Evolutionary conservation across 1,140 invertebrate species (phyloP).

Genomic region (Caerostris darwini): DNA sequence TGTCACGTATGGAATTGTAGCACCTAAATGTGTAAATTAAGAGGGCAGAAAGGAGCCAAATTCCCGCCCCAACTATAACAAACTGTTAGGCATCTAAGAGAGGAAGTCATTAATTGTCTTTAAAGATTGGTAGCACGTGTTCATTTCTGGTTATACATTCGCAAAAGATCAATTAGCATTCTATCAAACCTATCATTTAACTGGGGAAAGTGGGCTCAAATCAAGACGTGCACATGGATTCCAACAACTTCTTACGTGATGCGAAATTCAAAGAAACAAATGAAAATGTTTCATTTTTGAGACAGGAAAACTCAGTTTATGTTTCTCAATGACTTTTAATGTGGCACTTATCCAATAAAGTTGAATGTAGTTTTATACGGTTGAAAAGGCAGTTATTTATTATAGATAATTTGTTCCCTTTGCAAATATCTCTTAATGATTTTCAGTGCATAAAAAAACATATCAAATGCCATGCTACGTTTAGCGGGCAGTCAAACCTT

Average conservation of each 20-base stretch:
- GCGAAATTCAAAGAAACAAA: conserved; percentile 72
- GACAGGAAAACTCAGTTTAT: background rate
- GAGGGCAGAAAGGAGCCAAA: conserved; percentile 2
- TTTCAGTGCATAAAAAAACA: background rate
- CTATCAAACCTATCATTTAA: conserved; percentile 74
- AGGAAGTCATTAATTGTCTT: conserved; percentile 70
- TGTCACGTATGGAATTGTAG: conserved; percentile 5
- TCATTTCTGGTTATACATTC: conserved; percentile 69
- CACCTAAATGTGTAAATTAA: conserved; percentile 64
- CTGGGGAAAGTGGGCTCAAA: conserved; percentile 21
- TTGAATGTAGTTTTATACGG: conserved; percentile 9
- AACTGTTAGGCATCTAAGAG: background rate
- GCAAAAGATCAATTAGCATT: conserved; percentile 72
- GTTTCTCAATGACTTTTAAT: conserved; percentile 37
- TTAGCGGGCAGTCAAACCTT: background rate
- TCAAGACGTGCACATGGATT: conserved; percentile 50
- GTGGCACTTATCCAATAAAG: conserved; percentile 66
- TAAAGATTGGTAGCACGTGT: conserved; percentile 62
- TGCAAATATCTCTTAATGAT: background rate
- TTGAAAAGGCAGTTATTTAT: conserved; percentile 14
- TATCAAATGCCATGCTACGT: background rate
- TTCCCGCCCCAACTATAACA: conserved; percentile 55
- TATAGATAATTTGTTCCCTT: background rate
- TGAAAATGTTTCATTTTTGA: conserved; percentile 55
- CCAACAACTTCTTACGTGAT: conserved; percentile 59